A percentile compares a stretch with the other conserved stretches of the same genome.
Conservation (phyloP, 2,797 vertebrate genomes). For the Enteromius mattozi region DNA sequence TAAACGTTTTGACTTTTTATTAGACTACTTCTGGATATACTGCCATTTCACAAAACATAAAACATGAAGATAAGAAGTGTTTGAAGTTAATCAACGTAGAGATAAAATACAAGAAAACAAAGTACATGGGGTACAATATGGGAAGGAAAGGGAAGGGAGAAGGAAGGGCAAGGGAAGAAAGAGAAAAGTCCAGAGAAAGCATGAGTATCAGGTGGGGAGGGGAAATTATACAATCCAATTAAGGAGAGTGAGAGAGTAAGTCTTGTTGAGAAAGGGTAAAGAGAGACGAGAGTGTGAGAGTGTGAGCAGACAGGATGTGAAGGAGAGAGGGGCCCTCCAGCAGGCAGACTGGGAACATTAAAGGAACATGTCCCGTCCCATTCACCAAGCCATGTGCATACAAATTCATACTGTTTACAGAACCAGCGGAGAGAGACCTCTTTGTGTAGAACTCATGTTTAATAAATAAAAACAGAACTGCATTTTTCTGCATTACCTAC, state of each 20-base stretch:
- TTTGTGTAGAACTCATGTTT: slow-evolving; percentile 37
- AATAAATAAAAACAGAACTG: not conserved
- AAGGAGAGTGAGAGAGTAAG: not conserved
- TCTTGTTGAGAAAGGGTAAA: not conserved
- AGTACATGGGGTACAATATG: not conserved
- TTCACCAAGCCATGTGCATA: slow-evolving; percentile 45
- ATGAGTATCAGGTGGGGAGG: not conserved
- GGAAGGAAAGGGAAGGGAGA: not conserved
- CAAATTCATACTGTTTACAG: slow-evolving; percentile 47
- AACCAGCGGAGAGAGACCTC: slow-evolving; percentile 25
- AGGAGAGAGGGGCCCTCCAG: slow-evolving; percentile 24
- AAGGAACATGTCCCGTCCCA: slow-evolving; percentile 40
- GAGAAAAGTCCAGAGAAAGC: slow-evolving; percentile 28
- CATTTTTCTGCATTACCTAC: not conserved
- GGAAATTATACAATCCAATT: not conserved
- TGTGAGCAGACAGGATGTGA: slow-evolving; percentile 22
- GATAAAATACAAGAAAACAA: not conserved
- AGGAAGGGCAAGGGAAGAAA: slow-evolving; percentile 6
- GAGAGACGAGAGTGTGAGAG: not conserved
- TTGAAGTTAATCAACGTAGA: not conserved
- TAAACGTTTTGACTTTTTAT: not conserved
- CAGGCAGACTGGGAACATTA: slow-evolving; percentile 17
- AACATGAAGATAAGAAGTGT: not conserved
- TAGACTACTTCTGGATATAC: not conserved
- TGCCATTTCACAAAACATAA: not conserved